Evolutionary conservation across 1,140 invertebrate genomes (phyloP).

Genomic region (Sycophaga agraensis): DNA sequence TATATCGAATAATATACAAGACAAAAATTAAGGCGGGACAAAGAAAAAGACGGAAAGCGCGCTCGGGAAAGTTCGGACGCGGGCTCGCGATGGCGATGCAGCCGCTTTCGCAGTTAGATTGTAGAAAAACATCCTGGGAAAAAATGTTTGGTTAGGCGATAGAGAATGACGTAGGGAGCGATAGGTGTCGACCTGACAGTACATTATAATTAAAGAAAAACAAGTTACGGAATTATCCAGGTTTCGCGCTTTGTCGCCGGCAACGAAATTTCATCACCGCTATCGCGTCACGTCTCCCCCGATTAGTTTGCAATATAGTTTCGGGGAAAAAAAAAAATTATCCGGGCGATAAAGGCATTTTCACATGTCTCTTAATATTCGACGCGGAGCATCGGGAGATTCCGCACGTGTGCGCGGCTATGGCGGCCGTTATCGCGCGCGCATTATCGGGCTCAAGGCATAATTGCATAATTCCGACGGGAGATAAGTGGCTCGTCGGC

Average conservation of each 20-base stretch:
- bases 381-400: constrained; percentile 9
- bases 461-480: constrained; percentile 8
- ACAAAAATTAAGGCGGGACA: too few relatives aligned
- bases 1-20: too few relatives aligned
- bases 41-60: too few relatives aligned
- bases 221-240: constrained; percentile 4
- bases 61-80: not conserved
- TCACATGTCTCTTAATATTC: constrained; percentile 4
- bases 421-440: too few relatives aligned
- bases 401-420: too few relatives aligned
- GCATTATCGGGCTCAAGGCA: not conserved
- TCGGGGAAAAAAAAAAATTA: constrained; percentile 6
- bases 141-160: not conserved
- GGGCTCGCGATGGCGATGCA: too few relatives aligned
- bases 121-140: not conserved
- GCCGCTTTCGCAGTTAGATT: not conserved
- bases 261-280: constrained; percentile 43
- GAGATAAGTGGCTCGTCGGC: too few relatives aligned
- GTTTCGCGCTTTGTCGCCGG: constrained; percentile 39
- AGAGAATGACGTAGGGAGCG: not conserved
- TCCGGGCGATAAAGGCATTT: constrained; percentile 10
- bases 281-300: constrained; percentile 3
- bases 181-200: too few relatives aligned
- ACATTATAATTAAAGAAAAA: not conserved
- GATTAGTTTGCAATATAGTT: not conserved